Base-by-base conservation (phyloP, 2,888 invertebrate species). In the Nomada fabriciana region DNA sequence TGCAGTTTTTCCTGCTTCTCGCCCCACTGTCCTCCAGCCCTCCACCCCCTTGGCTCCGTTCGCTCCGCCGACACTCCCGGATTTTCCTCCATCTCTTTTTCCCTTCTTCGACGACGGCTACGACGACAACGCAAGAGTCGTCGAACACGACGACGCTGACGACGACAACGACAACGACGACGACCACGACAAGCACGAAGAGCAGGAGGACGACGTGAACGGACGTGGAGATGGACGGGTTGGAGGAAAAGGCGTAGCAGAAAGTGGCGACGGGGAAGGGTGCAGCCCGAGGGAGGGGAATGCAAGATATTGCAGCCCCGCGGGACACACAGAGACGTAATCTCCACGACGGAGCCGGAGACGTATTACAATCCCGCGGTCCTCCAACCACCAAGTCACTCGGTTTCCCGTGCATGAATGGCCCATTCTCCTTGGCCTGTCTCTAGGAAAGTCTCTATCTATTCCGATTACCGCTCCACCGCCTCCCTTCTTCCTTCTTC, bases 231-330 rank as follows among this genome's bases (percentile, higher is more conserved):
- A 80, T 75, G 86, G 82, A 84, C 75, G 80, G 73, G 80, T 74
- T 79, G 68, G 77, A 57, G 80, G 85, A 80, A 83, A 83, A 83
- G 84, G 83, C 59, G 75, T 69, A 80, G 83, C 59, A 55, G 82
- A 69, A 80, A 84, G 78, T 72, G 75, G 82, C 59, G 79, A 76
- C 80, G 81, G 70, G 73, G 80, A 76, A 70, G 80, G 87, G 84
- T 71, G 73, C 65, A 55, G 75, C 80, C 86, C 79, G 84, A 84
- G 89, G 90, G 87, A 83, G 89, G 84, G 92, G 92, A 88, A 94
- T 94, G 93, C 93, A 93, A 93, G 93, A 93, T 93, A 94, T 93
- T 94, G 93, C 93, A 93, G 91, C 93, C 93, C 94, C 93, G 91
- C 93, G 94, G 93, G 93, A 93, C 92, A 91, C 90, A 90, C 91